Evolutionary conservation across 1,140 invertebrate species (phyloP), one percentile per base, ranked within the genome.

Genomic region (Habropoda laboriosa): DNA sequence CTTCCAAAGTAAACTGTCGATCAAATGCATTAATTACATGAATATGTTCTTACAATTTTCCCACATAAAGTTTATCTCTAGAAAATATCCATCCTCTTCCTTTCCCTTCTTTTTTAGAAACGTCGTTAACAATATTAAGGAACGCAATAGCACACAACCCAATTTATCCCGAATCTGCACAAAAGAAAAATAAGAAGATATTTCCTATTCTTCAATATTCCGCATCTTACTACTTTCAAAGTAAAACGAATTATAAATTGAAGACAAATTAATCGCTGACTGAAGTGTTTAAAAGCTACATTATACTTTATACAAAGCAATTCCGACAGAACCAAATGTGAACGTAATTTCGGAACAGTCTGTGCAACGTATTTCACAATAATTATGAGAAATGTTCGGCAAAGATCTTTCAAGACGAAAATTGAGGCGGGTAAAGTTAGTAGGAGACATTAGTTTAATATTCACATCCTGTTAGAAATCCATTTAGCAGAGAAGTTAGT

Each of bases 391-490:
- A 32, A 67, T 49, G 35, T 32, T 5, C 24, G 27, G 10, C 18
- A 30, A 71, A 13, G 32, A 71, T 42, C 27, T 57, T n/a, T 8
- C 18, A n/a, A 42, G 51, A 58, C 1, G 32, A 40, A 71, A 58
- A 45, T 40, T 38, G 6, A 45, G 21, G 8, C 24, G 58, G 68
- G 70, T 45, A 74, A 76, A 58, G 72, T 60, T 60, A 35, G 55
- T 47, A 38, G 38, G 72, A 68, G 45, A 79, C 63, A 68, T 72
- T 64, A 38, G 55, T 61, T 38, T 42, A 61, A 67, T 77, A 71
- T 18, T 51, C 35, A 6, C 47, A 61, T n/a, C 35, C 53, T 47
- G 81, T 45, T 67, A 45, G n/a, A 45, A 45, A 76, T 45, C 38
- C 40, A 57, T 38, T 76, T 68, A 68, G 58, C n/a, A 57, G 49